phyloP scores from a whole-genome alignment of 2,797 vertebrate species.

The Lutjanus argentimaculatus region DNA sequence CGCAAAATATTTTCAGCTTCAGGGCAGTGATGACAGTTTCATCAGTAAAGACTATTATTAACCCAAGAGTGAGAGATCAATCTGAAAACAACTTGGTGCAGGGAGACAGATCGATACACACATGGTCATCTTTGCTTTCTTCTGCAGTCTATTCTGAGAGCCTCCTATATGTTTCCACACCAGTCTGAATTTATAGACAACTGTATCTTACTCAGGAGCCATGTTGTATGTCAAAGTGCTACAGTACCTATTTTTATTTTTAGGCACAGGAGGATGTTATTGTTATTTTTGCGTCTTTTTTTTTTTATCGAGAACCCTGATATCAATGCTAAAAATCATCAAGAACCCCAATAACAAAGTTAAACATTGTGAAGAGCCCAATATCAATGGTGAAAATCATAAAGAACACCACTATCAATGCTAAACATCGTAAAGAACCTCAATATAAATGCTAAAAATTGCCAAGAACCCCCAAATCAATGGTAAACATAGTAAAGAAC shows the following conservation, averaged over 20 bases:
- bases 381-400: too few relatives aligned
- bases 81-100: slow-evolving; percentile 50
- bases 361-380: too few relatives aligned
- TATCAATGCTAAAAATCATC: too few relatives aligned
- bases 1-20: slow-evolving; percentile 45
- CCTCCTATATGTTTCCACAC: slow-evolving; percentile 12
- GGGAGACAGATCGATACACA: slow-evolving; percentile 52
- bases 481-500: too few relatives aligned
- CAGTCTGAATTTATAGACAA: slow-evolving; percentile 34
- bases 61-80: slow-evolving; percentile 53
- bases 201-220: not conserved
- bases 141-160: slow-evolving; percentile 48
- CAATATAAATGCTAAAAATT: too few relatives aligned
- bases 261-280: not conserved
- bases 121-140: slow-evolving; percentile 26
- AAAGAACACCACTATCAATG: too few relatives aligned
- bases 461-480: too few relatives aligned
- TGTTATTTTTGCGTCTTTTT: too few relatives aligned
- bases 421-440: too few relatives aligned
- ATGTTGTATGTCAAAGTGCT: not conserved
- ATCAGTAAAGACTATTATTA: slow-evolving; percentile 62
- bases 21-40: slow-evolving; percentile 44
- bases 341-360: too few relatives aligned
- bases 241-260: slow-evolving; percentile 22
- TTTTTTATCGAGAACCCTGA: too few relatives aligned